A percentile compares a stretch with the other conserved stretches of the same genome.
Evolutionary conservation across 1,140 invertebrate genomes (phyloP).

Genomic region (Octopus sinensis): DNA sequence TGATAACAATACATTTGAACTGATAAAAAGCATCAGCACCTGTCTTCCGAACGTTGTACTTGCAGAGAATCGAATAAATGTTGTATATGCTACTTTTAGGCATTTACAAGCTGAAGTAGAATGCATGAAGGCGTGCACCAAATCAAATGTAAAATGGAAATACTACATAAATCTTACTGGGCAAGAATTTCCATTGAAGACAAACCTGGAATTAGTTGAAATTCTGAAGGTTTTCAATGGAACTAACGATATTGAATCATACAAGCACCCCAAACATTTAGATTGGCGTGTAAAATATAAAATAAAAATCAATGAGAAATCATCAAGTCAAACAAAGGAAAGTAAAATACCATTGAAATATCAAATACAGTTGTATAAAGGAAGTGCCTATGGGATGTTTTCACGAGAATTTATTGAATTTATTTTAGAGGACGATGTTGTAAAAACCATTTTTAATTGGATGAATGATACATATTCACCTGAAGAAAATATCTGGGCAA

Average conservation of each 20-base stretch:
- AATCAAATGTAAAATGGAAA: slow-evolving; percentile 36
- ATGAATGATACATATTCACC: slow-evolving; percentile 36
- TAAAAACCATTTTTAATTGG: slow-evolving; percentile 29
- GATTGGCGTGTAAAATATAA: slow-evolving; percentile 28
- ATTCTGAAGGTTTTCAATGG: slow-evolving; percentile 38
- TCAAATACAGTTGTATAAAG: slow-evolving; percentile 35
- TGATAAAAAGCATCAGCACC: slow-evolving; percentile 32
- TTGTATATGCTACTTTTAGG: slow-evolving; percentile 33
- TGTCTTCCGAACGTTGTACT: slow-evolving; percentile 45
- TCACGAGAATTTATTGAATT: slow-evolving; percentile 35
- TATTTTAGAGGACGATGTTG: slow-evolving; percentile 29
- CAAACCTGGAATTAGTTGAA: slow-evolving; percentile 45
- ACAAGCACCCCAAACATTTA: slow-evolving; percentile 24
- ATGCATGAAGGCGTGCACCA: slow-evolving; percentile 32
- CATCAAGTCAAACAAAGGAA: slow-evolving; percentile 24
- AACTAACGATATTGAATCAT: slow-evolving; percentile 41
- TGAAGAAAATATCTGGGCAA: slow-evolving; percentile 40
- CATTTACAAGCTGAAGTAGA: slow-evolving; percentile 34
- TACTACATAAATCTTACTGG: slow-evolving; percentile 51
- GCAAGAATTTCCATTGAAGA: slow-evolving; percentile 47
- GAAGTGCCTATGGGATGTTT: slow-evolving; percentile 37
- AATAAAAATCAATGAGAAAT: slow-evolving; percentile 19
- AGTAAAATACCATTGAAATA: slow-evolving; percentile 27
- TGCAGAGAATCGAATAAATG: slow-evolving; percentile 22
- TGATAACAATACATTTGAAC: slow-evolving; percentile 22